Evolutionary conservation across 2,113 vertebrate genomes (phyloP).

Genomic region (Bubalus kerabau): DNA sequence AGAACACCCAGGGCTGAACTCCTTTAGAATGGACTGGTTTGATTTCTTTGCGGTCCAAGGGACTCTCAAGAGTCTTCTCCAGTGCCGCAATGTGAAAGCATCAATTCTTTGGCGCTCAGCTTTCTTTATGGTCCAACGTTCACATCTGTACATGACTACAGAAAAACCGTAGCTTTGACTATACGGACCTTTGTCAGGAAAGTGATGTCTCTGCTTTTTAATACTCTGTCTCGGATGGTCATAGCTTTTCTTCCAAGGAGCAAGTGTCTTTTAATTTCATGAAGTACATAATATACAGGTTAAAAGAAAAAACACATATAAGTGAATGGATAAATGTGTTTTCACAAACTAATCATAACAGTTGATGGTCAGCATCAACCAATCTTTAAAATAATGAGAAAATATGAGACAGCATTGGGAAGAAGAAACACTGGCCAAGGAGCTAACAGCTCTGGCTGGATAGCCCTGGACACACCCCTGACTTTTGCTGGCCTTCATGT

Average conservation of each 20-base stretch:
- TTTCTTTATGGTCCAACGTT: not conserved
- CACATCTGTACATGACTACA: not conserved
- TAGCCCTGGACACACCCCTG: not conserved
- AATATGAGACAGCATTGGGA: not conserved
- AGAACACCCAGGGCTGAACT: not conserved
- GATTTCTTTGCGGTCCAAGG: not conserved
- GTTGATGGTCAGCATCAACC: conserved; percentile 41
- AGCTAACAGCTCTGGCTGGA: not conserved
- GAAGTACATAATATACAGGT: not conserved
- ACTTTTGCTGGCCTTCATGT: not conserved
- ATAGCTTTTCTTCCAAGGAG: not conserved
- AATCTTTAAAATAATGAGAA: conserved; percentile 34
- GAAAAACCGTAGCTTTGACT: not conserved
- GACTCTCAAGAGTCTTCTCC: not conserved
- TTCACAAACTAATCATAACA: conserved; percentile 15
- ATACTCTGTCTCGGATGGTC: not conserved
- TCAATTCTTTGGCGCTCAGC: not conserved
- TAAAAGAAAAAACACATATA: not conserved
- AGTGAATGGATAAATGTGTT: not conserved
- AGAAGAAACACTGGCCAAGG: not conserved
- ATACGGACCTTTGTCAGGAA: not conserved
- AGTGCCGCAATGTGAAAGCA: not conserved
- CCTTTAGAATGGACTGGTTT: not conserved
- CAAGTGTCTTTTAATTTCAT: not conserved
- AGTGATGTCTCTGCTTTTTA: not conserved